These are phyloP conservation scores for Tragelaphus imberbis DNA, from an alignment of 2,113 vertebrate species.

Conservation along the genomic window DNA sequence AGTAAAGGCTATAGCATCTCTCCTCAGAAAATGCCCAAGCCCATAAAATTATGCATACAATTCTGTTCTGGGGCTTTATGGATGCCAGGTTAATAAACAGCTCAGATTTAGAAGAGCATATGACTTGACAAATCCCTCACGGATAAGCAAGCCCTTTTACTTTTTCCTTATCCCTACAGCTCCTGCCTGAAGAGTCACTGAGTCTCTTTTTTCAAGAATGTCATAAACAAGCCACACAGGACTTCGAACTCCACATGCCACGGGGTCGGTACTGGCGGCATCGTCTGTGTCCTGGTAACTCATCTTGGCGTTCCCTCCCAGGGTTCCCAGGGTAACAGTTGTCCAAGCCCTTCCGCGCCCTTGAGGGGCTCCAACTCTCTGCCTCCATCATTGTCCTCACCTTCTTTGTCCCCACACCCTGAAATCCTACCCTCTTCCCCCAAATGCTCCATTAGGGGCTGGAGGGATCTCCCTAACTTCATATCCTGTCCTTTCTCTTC, in stretches of 20 bases:
- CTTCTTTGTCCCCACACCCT: not conserved
- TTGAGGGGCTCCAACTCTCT: not conserved
- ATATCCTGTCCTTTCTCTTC: not conserved
- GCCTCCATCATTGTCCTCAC: not conserved
- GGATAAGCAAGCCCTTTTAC: not conserved
- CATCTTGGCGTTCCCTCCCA: not conserved
- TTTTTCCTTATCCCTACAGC: conserved; percentile 33
- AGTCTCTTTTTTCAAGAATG: conserved; percentile 66
- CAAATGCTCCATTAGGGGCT: not conserved
- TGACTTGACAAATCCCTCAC: not conserved
- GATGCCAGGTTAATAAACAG: not conserved
- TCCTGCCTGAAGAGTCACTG: conserved; percentile 65
- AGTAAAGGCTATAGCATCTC: not conserved
- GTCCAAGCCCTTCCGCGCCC: not conserved
- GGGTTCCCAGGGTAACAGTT: not conserved
- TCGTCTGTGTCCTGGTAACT: conserved; percentile 58
- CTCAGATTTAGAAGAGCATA: not conserved
- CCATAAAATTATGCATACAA: not conserved
- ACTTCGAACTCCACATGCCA: conserved; percentile 64
- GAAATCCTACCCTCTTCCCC: not conserved
- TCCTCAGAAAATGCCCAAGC: not conserved
- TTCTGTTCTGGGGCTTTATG: not conserved
- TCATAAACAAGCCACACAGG: conserved; percentile 57
- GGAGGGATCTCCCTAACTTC: not conserved
- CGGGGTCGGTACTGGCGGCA: conserved; percentile 67